Evolutionary conservation across 2,888 invertebrate species (phyloP), one percentile per base, ranked within the genome.

Genomic region (Ernsta delagoae): DNA sequence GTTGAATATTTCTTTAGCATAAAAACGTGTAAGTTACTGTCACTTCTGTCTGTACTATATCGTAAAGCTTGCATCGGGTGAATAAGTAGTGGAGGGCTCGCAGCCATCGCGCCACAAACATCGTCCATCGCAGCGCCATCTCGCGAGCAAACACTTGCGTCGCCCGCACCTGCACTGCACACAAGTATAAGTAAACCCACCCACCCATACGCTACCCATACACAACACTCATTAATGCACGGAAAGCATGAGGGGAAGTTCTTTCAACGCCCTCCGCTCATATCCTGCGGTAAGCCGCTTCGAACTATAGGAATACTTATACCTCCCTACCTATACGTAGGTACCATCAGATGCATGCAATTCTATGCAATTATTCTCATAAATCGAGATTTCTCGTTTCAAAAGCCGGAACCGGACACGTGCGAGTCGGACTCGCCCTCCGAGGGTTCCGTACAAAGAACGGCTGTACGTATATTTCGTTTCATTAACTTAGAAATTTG

Each of bases 91-190:
- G 72, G 77, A 75, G 75, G 74, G 81, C 86, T 81, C 82, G 79
- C 83, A 83, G 86, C 82, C 83, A 79, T 79, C 77, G 74, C 80
- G 83, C 87, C 85, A 83, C 88, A 88, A 89, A 88, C 90, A 88
- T 84, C 85, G 66, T 53, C 59, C 59, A 84, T 79, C 78, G 84
- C 81, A 81, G 74, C 68, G 62, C 84, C 87, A 89, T 89, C 87
- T 86, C 84, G 82, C 83, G 82, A 83, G 84, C 82, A 90, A 91
- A 92, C 90, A 90, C 81, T 78, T 78, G 70, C 79, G 50, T 59
- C 68, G n/a, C 54, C 76, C 66, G 60, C 66, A 62, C 68, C 57
- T 62, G 57, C 61, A 48, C 16, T 1, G 31, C 57, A 45, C 54
- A 67, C 56, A 67, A 61, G 48, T 56, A 48, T 45, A 39, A 48